These are phyloP conservation scores for Trinectes maculatus DNA, from an alignment of 2,113 vertebrate species.

Conservation along the genomic window DNA sequence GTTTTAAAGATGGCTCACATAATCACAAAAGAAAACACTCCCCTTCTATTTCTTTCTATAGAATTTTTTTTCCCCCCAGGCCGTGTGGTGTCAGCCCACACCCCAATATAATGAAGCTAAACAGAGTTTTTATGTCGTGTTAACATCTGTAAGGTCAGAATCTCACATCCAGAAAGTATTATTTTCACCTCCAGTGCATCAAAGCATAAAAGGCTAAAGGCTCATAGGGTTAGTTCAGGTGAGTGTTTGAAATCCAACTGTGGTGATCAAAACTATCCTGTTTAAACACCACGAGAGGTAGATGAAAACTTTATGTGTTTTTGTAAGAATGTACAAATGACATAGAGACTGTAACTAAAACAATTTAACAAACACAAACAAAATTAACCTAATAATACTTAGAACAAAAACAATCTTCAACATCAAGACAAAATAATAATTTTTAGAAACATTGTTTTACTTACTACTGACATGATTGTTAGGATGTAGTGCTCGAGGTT, in stretches of 20 bases:
- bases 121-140: background rate
- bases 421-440: constrained; percentile 16
- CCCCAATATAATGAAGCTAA: no score
- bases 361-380: background rate
- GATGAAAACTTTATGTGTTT: no score
- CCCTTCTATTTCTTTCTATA: no score
- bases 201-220: background rate
- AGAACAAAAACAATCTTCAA: background rate
- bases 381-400: background rate
- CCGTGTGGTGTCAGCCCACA: no score
- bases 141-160: background rate
- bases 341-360: no score
- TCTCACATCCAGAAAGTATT: background rate
- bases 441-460: constrained; percentile 81
- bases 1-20: no score
- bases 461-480: constrained; percentile 99
- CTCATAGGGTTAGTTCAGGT: background rate
- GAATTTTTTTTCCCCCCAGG: no score
- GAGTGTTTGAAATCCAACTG: background rate
- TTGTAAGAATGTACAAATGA: no score
- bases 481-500: constrained; percentile 95
- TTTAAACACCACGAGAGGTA: no score
- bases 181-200: background rate
- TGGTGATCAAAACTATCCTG: no score
- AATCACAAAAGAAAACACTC: no score